Evolutionary conservation across 2,888 invertebrate genomes (phyloP).

Genomic region (Pandemis corylana): DNA sequence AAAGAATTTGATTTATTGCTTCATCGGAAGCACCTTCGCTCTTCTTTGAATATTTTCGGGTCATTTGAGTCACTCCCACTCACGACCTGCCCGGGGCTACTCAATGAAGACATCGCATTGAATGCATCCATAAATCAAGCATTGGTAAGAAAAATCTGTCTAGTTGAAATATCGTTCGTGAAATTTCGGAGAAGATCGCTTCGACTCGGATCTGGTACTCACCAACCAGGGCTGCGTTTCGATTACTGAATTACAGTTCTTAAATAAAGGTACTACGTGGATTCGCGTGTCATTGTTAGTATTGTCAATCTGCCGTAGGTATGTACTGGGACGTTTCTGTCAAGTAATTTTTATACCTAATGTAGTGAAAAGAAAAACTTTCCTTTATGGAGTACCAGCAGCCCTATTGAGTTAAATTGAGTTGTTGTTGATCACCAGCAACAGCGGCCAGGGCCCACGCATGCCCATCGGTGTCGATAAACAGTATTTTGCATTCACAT

Average conservation of each 20-base stretch:
- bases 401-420: constrained; percentile 68
- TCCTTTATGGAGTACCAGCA: constrained; percentile 43
- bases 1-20: constrained; percentile 81
- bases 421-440: constrained; percentile 61
- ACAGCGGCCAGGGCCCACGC: constrained; percentile 58
- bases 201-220: constrained; percentile 20
- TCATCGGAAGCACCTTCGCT: constrained; percentile 61
- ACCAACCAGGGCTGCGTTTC: constrained; percentile 42
- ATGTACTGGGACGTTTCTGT: background rate
- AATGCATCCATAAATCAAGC: constrained; percentile 77
- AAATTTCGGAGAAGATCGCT: constrained; percentile 46
- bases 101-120: constrained; percentile 77
- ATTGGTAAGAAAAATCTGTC: constrained; percentile 58
- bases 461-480: constrained; percentile 41
- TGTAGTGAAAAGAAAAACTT: background rate
- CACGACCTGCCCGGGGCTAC: constrained; percentile 77
- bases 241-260: constrained; percentile 43
- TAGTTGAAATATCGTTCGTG: constrained; percentile 67
- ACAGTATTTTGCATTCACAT: constrained; percentile 32
- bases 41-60: constrained; percentile 71
- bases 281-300: constrained; percentile 37
- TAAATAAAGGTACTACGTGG: constrained; percentile 37
- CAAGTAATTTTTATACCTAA: too few species aligned
- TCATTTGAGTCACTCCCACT: constrained; percentile 74
- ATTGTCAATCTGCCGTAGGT: constrained; percentile 21